Base-by-base conservation (phyloP, 1,140 invertebrate species). In the Vanessa tameamea region DNA sequence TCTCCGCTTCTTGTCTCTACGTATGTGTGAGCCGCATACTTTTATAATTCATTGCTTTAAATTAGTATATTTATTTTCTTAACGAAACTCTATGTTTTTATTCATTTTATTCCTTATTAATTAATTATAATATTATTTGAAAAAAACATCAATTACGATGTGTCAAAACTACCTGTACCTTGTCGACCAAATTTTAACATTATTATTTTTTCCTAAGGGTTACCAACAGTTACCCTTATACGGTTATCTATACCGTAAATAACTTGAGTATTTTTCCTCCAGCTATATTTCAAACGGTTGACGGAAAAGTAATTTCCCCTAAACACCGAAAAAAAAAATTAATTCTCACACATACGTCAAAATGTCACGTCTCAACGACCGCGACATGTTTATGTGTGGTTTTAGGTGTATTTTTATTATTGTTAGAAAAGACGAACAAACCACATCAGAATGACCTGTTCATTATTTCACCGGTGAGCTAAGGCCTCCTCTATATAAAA, bases 281-380 rank as follows among this genome's bases (percentile, higher is more conserved):
- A 6, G 53, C 53, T 57, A 43, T 72, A 64, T 64, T 64, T 73
- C 57, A 69, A 64, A 57, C 63, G 57, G 57, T 61, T 78, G 81
- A 80, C 78, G 77, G 69, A 76, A 67, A 61, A 13, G 78, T 78
- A 82, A 80, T 83, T 81, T 85, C 73, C 78, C 75, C 72, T 78
- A 75, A 84, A 81, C 78, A 76, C 75, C 75, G 61, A 76, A 84
- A 81, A 82, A 84, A 82, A 70, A 77, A 80, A 78, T 82, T 81
- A 82, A 82, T 82, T 78, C 71, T 61, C 47, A 37, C 69, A 78
- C 83, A 31, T 31, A 83, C 80, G 81, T 87, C 85, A 85, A 80
- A 76, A 37, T 47, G 65, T 82, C 68, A 8, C 20, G 76, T 79
- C 83, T 69, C 16, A 68, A 47, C 26, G 72, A 20, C 68, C 66